Conservation (phyloP, 2,888 invertebrate genomes). For the Schizotus pectinicornis region DNA sequence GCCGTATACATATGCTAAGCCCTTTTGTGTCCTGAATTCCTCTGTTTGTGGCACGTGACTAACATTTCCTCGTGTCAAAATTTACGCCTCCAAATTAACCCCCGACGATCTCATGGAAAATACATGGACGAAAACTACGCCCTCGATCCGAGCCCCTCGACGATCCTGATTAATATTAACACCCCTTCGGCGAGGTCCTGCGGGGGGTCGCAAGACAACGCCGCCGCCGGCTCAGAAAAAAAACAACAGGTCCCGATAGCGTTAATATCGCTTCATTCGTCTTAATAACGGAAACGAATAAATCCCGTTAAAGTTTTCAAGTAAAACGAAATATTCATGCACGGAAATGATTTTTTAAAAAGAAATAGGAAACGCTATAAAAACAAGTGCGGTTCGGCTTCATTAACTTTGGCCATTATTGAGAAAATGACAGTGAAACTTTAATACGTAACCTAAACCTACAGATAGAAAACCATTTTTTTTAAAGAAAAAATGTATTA, state of each 20-base stretch:
- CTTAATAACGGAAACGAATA: too few species aligned
- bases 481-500: too few species aligned
- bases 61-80: not conserved
- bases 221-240: not conserved
- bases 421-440: too few species aligned
- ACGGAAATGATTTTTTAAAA: too few species aligned
- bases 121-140: conserved; percentile 1
- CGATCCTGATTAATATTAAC: conserved; percentile 6
- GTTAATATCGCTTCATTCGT: not conserved
- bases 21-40: conserved; percentile 4
- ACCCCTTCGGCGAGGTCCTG: not conserved
- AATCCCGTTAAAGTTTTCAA: too few species aligned
- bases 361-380: too few species aligned
- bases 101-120: conserved; percentile 2
- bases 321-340: too few species aligned
- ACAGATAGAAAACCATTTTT: too few species aligned
- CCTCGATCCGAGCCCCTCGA: not conserved
- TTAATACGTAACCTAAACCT: too few species aligned
- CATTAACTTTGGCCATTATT: too few species aligned
- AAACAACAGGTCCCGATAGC: not conserved
- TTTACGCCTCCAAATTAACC: conserved; percentile 4
- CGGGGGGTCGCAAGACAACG: not conserved
- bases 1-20: not conserved
- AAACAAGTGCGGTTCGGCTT: too few species aligned
- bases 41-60: conserved; percentile 6